Conservation (phyloP, 2,113 vertebrate species). For the Danionella cerebrum region DNA sequence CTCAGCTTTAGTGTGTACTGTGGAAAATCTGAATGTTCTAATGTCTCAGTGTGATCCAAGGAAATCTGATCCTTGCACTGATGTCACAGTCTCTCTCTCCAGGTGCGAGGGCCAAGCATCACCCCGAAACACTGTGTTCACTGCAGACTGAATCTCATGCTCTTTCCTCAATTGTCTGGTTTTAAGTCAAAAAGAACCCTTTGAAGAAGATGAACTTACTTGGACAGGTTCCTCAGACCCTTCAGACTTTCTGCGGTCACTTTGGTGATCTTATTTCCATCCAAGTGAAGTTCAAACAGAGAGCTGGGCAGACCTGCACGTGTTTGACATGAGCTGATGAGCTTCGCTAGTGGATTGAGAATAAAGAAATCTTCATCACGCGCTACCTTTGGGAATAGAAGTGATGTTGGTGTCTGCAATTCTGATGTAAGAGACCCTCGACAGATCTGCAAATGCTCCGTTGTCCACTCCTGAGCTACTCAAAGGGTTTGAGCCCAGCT, state of each 20-base stretch:
- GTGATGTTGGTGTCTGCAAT: constrained; percentile 91
- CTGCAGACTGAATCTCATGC: no score
- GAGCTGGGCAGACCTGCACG: constrained; percentile 80
- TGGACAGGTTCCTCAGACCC: constrained; percentile 84
- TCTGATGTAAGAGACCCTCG: constrained; percentile 88
- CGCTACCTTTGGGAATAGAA: constrained; percentile 83
- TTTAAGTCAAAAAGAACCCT: background rate
- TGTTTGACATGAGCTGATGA: background rate
- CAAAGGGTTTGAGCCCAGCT: constrained; percentile 92
- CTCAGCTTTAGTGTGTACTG: background rate
- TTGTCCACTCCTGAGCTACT: constrained; percentile 83
- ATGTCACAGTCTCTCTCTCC: background rate
- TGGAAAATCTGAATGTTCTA: constrained; percentile 18
- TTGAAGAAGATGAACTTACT: constrained; percentile 67
- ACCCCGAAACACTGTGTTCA: background rate
- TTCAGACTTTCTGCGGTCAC: constrained; percentile 74
- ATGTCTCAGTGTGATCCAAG: constrained; percentile 1
- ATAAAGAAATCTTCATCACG: background rate
- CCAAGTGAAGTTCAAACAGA: constrained; percentile 92
- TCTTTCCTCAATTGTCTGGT: no score
- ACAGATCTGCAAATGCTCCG: constrained; percentile 85
- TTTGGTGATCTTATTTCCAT: constrained; percentile 92
- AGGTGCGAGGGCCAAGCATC: background rate
- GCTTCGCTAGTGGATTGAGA: background rate
- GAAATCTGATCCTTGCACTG: background rate